These are phyloP conservation scores for Aphaenogaster rudis DNA, from an alignment of 1,140 invertebrate genomes.

Conservation along the genomic window DNA sequence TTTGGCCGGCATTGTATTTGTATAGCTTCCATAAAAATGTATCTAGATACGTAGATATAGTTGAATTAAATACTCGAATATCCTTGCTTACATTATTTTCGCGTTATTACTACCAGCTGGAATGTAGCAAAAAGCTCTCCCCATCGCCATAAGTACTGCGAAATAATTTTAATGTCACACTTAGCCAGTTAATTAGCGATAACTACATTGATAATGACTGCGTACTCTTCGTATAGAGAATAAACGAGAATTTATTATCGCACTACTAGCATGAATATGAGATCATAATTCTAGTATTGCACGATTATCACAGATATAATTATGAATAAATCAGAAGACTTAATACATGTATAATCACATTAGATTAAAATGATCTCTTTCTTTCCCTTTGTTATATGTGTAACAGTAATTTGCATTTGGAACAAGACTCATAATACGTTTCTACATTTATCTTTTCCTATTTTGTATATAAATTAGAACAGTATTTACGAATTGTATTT, in stretches of 20 bases:
- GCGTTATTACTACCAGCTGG: neutral
- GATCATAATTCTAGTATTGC: neutral
- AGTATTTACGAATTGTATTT: slow-evolving; percentile 16
- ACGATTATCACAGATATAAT: slow-evolving; percentile 9
- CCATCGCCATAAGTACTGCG: neutral
- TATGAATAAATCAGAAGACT: neutral
- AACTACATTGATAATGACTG: neutral
- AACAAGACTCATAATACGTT: neutral
- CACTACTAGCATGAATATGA: neutral
- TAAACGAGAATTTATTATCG: slow-evolving; percentile 7
- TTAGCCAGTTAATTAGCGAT: slow-evolving; percentile 11
- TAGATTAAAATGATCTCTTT: slow-evolving; percentile 12
- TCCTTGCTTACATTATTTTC: neutral
- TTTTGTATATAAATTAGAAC: neutral
- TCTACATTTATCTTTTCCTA: neutral
- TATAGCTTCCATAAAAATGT: neutral
- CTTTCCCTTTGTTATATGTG: neutral
- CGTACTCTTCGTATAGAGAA: neutral
- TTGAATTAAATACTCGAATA: neutral
- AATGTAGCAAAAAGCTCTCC: neutral
- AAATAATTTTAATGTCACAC: neutral
- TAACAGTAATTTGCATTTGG: neutral
- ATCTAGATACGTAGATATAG: neutral
- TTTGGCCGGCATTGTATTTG: neutral
- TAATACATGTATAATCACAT: neutral